Base-by-base conservation (phyloP, 2,888 invertebrate genomes). In the Isoperla grammatica region DNA sequence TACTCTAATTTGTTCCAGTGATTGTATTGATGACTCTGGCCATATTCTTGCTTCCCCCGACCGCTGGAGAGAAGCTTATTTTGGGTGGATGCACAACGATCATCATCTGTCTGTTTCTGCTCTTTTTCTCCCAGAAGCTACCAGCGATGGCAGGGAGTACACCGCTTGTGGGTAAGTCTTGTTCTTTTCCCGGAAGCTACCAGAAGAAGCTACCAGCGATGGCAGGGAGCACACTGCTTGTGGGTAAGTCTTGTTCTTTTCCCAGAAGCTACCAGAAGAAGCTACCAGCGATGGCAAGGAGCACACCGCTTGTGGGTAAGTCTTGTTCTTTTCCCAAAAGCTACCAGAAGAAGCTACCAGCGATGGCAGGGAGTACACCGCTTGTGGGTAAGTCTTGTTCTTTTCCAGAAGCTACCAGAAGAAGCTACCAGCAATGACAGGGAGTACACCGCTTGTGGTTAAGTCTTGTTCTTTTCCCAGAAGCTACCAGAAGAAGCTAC, bases 21-120 rank as follows among this genome's bases (percentile, higher is more conserved):
- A 79, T 86, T 57, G 78, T 84, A 2, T 69, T 83, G 13, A 68
- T 86, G 68, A 82, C 81, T 0, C 72, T 87, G 46, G 72, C 81
- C 13, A 76, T 77, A 1, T 87, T 86, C 70, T 83, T 83, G 82
- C 68, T 86, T 49, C 85, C 86, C 1, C 83, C 85, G 0, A 80
- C 82, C 66, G 80, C 84, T 65, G 83, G 82, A 13, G 85, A 85
- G 70, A 85, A 86, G 71, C 76, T 86, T 19, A 71, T 81, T 12
- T 70, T 85, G 15, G 83, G 81, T 65, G 81, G 81, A 6, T 75
- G 80, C 56, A 80, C 81, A 8, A 77, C 82, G 12, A 69, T 86
- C 1, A 76, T 85, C 49, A 80, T 83, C 42, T 77, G 79, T n/a
- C 72, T 83, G 15, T 83, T 82, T 67, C 76, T 86, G 59, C 74